Evolutionary conservation across 1,140 invertebrate species (phyloP), one percentile per base, ranked within the genome.

Genomic region (Drosophila pseudoananassae): DNA sequence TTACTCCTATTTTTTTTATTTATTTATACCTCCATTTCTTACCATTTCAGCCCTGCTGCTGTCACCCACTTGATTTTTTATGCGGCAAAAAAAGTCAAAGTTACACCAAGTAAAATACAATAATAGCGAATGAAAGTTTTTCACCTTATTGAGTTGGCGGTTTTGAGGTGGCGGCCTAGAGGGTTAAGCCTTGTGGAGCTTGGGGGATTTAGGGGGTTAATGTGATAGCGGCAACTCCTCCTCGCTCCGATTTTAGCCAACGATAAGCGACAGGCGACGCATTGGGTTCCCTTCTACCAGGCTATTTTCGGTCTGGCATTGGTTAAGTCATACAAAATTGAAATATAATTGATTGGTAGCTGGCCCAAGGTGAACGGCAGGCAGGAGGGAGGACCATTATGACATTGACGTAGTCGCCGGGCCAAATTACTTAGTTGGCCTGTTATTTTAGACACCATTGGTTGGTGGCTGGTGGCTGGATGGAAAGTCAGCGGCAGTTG

Each of bases 311-410:
- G 27, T 36, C n/a, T 50, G 52, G 74, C 57, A 68, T 70, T 56
- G 69, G 65, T 54, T 61, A 66, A 83, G 79, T 83, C 76, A 74
- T 89, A 70, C 83, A 79, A 76, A 88, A 88, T 79, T 83, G 78
- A 89, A 88, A 73, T 73, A 82, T 88, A 88, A 88, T 88, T 88
- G 83, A 88, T 88, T 88, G 84, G 79, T 63, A 46, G 33, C 12
- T 17, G 14, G 43, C 43, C 9, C 9, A 20, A 25, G 25, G 47
- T 15, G 15, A 31, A 14, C 36, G 10, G 14, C 7, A 4, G 23
- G 23, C n/a, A 27, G 25, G 8, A 12, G 14, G 17, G 8, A 36
- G 3, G 23, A 15, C 12, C 15, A 43, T 8, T 33, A 55, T 66
- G 4, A 43, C 74, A 81, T 78, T 87, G 82, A 76, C 75, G 78